Percentiles rank a stretch among this genome's conserved stretches.
Conservation (phyloP, 2,113 vertebrate genomes). For the Megalops atlanticus region DNA sequence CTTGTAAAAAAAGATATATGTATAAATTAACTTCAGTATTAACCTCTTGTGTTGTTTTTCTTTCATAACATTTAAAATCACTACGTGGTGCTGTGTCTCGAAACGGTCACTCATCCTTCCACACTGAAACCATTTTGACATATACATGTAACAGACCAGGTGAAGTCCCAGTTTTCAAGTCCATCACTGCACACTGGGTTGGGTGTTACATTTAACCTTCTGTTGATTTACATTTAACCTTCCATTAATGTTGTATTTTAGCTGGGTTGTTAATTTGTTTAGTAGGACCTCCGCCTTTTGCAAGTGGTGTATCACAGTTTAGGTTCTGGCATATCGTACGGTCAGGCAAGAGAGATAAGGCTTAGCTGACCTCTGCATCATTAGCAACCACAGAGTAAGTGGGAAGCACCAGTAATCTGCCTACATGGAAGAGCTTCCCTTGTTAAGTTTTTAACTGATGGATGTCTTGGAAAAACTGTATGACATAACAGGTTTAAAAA, state of each 20-base stretch:
- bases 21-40: slow-evolving; percentile 92
- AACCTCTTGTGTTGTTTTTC: slow-evolving; percentile 71
- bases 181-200: too few relatives aligned
- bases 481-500: neutral
- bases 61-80: slow-evolving; percentile 63
- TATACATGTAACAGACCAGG: neutral
- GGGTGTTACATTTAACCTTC: too few relatives aligned
- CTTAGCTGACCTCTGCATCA: too few relatives aligned
- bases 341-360: neutral
- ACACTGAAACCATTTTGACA: neutral
- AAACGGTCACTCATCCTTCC: neutral
- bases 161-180: neutral
- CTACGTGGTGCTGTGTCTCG: too few relatives aligned
- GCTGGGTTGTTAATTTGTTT: too few relatives aligned
- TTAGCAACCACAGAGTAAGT: too few relatives aligned
- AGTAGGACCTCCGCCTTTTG: too few relatives aligned
- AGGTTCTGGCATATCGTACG: neutral
- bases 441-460: neutral
- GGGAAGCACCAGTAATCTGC: too few relatives aligned
- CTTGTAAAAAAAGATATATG: slow-evolving; percentile 79
- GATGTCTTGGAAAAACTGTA: neutral
- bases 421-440: too few relatives aligned
- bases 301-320: too few relatives aligned
- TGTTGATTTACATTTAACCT: too few relatives aligned
- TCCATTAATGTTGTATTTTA: too few relatives aligned